Evolutionary conservation across 1,140 invertebrate genomes (phyloP).

Genomic region (Bombus sylvicola): DNA sequence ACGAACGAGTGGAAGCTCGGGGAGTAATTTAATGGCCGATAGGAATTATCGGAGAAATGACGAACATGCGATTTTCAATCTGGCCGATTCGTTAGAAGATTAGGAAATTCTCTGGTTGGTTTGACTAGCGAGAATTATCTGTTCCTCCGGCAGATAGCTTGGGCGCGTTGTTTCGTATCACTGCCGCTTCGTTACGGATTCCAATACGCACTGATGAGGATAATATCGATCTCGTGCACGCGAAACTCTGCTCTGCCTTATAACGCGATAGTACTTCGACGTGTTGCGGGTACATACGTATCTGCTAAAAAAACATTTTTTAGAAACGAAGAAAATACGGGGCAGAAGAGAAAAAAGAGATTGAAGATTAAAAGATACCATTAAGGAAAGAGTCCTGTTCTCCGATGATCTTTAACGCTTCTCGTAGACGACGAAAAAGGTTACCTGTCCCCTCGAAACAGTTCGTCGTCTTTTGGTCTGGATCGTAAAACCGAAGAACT

Average conservation of each 20-base stretch:
- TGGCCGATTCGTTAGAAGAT: background rate
- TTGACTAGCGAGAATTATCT: background rate
- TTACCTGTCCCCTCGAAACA: background rate
- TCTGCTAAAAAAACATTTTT: background rate
- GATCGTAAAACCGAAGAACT: background rate
- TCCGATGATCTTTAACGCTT: background rate
- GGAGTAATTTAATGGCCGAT: background rate
- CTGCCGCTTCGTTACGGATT: background rate
- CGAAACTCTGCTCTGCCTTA: background rate
- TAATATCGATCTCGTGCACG: background rate
- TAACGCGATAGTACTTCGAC: background rate
- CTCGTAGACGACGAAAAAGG: background rate
- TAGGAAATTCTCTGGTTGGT: background rate
- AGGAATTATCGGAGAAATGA: background rate
- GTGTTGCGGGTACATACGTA: background rate
- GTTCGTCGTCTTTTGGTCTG: background rate
- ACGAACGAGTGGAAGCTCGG: background rate
- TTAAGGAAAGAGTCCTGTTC: background rate
- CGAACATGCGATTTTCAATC: background rate
- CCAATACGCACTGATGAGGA: background rate
- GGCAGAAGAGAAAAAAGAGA: background rate
- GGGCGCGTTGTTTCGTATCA: background rate
- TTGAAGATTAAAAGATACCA: background rate
- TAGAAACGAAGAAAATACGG: background rate
- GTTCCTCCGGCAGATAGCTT: background rate